phyloP scores from a whole-genome alignment of 1,140 invertebrate genomes.

The Drosophila seguyi region DNA sequence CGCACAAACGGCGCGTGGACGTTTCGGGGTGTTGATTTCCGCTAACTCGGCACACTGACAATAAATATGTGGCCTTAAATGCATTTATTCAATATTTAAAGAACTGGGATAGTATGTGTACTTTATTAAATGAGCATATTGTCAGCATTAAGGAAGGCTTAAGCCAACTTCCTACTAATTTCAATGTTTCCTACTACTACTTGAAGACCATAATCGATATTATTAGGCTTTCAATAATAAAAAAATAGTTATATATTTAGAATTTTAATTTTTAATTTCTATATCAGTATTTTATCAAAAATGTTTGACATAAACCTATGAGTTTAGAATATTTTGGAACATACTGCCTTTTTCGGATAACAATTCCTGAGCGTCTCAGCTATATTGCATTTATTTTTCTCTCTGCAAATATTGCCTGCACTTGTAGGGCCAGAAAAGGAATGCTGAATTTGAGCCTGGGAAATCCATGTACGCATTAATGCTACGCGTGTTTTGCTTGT shows the following conservation, averaged over 20 bases:
- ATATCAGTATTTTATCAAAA: too few relatives aligned
- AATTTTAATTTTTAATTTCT: too few relatives aligned
- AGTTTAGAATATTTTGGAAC: too few relatives aligned
- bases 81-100: neutral
- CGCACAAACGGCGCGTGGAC: constrained; percentile 22
- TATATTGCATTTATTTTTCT: neutral
- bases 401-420: constrained; percentile 14
- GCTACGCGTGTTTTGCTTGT: constrained; percentile 73
- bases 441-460: constrained; percentile 25
- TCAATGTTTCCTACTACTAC: too few relatives aligned
- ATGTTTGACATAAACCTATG: too few relatives aligned
- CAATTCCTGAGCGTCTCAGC: too few relatives aligned
- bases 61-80: neutral
- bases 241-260: too few relatives aligned
- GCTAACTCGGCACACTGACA: constrained; percentile 53
- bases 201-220: neutral
- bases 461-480: constrained; percentile 77
- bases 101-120: neutral
- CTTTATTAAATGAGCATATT: neutral
- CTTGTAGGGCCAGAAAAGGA: constrained; percentile 24
- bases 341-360: too few relatives aligned
- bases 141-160: neutral
- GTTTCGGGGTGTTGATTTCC: constrained; percentile 57
- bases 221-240: neutral
- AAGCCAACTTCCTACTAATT: neutral